Percentiles rank a stretch among this genome's conserved stretches.
phyloP scores from a whole-genome alignment of 2,113 vertebrate species.

The Picathartes gymnocephalus region DNA sequence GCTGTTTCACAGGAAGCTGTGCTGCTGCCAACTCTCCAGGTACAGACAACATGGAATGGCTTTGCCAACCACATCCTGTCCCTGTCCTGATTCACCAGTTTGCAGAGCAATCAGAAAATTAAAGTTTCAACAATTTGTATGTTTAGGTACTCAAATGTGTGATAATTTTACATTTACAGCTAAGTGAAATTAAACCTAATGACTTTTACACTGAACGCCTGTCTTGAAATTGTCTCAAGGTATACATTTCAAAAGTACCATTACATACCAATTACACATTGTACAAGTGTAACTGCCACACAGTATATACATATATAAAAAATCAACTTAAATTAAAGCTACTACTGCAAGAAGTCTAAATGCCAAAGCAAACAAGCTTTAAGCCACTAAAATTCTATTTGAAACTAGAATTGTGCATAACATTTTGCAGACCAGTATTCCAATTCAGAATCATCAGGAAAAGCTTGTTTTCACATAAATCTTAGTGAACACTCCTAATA shows the following conservation, averaged over 20 bases:
- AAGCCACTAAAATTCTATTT: neutral
- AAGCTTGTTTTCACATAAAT: neutral
- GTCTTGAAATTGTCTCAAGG: neutral
- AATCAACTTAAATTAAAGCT: neutral
- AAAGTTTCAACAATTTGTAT: neutral
- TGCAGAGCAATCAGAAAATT: neutral
- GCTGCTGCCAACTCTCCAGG: neutral
- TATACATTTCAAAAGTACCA: neutral
- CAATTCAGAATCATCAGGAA: neutral
- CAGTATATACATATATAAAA: neutral
- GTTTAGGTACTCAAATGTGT: neutral
- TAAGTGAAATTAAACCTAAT: neutral
- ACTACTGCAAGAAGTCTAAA: too few species aligned
- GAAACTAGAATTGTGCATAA: neutral
- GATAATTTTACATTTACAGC: neutral
- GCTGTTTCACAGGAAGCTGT: neutral
- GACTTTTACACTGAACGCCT: neutral
- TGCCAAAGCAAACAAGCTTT: too few species aligned
- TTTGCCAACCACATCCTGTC: neutral
- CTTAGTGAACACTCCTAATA: neutral
- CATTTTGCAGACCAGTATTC: neutral
- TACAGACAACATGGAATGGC: accelerated
- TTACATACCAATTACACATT: neutral
- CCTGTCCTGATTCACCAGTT: neutral
- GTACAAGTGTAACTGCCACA: neutral